Base-by-base conservation (phyloP, 2,888 invertebrate genomes). In the Bibio marci region DNA sequence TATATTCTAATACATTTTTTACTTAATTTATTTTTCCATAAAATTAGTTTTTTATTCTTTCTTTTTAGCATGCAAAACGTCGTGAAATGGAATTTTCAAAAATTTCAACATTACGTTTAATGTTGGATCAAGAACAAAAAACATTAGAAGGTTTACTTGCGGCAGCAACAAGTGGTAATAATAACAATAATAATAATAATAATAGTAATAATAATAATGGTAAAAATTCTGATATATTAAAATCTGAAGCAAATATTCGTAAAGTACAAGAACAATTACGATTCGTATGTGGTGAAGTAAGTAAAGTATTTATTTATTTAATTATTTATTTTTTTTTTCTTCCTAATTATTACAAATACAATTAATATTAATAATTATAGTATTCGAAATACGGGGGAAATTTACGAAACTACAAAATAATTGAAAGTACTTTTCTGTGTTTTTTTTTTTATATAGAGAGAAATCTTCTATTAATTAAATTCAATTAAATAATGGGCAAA, bases 71-170 rank as follows among this genome's bases (percentile, higher is more conserved):
- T 49, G 86, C 85, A 54, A 86, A 85, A 56, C 80, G 82, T 52
- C 70, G 80, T 30, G 85, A 88, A 63, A 66, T 90, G 58, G 83
- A 85, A 55, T 73, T 76, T 41, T 79, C 86, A 49, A 79, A 83
- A 52, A 79, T 82, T 41, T 76, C 82, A 57, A 88, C 90, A 14
- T 73, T 90, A 46, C 76, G 80, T 48, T 68, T 87, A 53, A 94
- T 94, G 92, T 66, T 91, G 47, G 87, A 88, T 51, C 76, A 85
- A 52, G 87, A 88, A 53, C 79, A 79, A 58, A 72, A 79, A 50
- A 82, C 83, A 60, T 73, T 86, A 49, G 79, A 86, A 50, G 73
- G 77, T 49, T 63, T 88, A 43, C 71, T 81, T 44, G 76, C 54
- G 38, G 55, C 59, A 18, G n/a, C n/a, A n/a, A n/a, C n/a, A n/a